A percentile compares a stretch with the other conserved stretches of the same genome.
Conservation (phyloP, 2,113 vertebrate species). For the Condylura cristata region DNA sequence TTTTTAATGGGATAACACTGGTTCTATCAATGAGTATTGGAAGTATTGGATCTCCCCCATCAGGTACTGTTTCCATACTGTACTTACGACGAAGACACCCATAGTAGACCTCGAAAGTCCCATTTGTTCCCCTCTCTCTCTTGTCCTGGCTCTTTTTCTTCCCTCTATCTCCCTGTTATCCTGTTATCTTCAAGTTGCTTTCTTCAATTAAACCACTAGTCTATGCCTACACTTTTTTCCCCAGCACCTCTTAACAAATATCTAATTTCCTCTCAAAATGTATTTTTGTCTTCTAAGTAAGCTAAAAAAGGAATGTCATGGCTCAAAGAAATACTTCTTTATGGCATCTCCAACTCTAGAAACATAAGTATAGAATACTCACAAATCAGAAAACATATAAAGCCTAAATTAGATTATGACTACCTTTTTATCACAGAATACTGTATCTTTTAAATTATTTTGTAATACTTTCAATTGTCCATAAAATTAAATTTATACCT, state of each 20-base stretch:
- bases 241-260: not conserved
- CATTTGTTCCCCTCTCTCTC: too few relatives aligned
- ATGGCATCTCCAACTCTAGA: constrained; percentile 5
- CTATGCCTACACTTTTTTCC: not conserved
- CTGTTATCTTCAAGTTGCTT: constrained; percentile 39
- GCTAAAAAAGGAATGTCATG: not conserved
- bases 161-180: too few relatives aligned
- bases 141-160: too few relatives aligned
- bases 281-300: constrained; percentile 11
- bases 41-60: too few relatives aligned
- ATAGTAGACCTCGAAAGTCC: too few relatives aligned
- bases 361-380: not conserved
- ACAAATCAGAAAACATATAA: constrained; percentile 37
- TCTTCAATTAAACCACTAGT: constrained; percentile 31
- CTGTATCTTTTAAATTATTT: constrained; percentile 1
- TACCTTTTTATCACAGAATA: constrained; percentile 14
- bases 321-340: constrained; percentile 29
- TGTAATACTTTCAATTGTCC: constrained; percentile 16
- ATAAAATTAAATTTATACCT: constrained; percentile 40
- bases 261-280: constrained; percentile 18
- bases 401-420: not conserved
- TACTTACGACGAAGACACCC: too few relatives aligned
- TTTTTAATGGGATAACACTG: too few relatives aligned
- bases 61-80: too few relatives aligned
- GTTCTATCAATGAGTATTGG: too few relatives aligned